Percentiles rank a stretch among this genome's conserved stretches.
Conservation (phyloP, 2,113 vertebrate species). For the Charina bottae region DNA sequence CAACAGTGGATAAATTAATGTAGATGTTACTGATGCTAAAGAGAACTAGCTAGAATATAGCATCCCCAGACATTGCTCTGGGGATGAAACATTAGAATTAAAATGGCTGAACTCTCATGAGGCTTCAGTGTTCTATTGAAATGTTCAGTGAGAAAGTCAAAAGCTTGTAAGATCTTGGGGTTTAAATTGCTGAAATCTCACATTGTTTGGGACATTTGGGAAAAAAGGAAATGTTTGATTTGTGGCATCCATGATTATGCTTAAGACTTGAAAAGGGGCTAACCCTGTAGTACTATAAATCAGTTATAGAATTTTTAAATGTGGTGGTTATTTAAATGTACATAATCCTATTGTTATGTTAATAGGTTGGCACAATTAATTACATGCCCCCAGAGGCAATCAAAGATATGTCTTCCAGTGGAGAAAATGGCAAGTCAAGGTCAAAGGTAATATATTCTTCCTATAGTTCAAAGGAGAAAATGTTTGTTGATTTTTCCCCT, state of each 20-base stretch:
- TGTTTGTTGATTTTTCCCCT: neutral
- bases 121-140: neutral
- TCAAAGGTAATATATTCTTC: constrained; percentile 84
- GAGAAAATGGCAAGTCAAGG: constrained; percentile 83
- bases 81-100: neutral
- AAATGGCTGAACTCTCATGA: neutral
- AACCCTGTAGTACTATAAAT: neutral
- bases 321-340: neutral
- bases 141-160: neutral
- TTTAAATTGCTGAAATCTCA: neutral
- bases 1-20: neutral
- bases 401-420: constrained; percentile 88
- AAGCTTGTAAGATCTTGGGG: neutral
- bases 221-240: neutral
- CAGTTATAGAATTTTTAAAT: neutral
- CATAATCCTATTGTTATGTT: constrained; percentile 39
- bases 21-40: neutral
- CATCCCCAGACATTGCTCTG: neutral
- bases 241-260: neutral
- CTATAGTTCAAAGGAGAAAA: neutral
- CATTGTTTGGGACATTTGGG: neutral
- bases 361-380: constrained; percentile 93
- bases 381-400: constrained; percentile 98
- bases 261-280: neutral
- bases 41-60: no score